Conservation (phyloP, 2,888 invertebrate species). For the Ophioninae sp. region DNA sequence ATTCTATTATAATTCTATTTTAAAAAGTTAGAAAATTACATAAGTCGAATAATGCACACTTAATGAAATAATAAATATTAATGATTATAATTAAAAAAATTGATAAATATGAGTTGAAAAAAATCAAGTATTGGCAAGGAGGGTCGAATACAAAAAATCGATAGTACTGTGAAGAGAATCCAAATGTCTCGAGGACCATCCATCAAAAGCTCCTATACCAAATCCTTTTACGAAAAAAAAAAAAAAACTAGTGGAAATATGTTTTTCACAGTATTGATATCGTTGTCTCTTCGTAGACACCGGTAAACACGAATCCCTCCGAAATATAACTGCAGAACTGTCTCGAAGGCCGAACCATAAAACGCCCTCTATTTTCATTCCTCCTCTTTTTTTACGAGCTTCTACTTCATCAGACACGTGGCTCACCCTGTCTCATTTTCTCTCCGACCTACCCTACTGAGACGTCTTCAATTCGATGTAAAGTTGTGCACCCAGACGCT, state of each 20-base stretch:
- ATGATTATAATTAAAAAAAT: too few relatives aligned
- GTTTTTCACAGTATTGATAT: slow-evolving; percentile 20
- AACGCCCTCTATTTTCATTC: slow-evolving; percentile 20
- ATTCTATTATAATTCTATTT: too few relatives aligned
- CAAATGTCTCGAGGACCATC: not conserved
- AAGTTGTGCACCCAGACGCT: slow-evolving; percentile 8
- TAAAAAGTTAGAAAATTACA: too few relatives aligned
- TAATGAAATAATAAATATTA: too few relatives aligned
- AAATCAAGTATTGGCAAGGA: not conserved
- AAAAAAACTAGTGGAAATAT: not conserved
- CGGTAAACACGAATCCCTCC: slow-evolving; percentile 2
- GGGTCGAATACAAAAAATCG: not conserved
- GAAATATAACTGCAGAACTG: slow-evolving; percentile 1
- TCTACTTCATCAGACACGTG: slow-evolving; percentile 19
- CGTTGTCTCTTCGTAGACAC: not conserved
- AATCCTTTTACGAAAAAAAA: not conserved
- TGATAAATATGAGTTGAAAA: not conserved
- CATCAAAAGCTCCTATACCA: not conserved
- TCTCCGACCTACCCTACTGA: slow-evolving; percentile 60
- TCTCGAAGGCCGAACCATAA: slow-evolving; percentile 30
- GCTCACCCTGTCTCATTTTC: slow-evolving; percentile 27
- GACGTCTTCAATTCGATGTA: slow-evolving; percentile 34
- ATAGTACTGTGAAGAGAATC: not conserved
- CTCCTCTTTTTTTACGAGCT: slow-evolving; percentile 11
- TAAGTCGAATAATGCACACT: too few relatives aligned